These are phyloP conservation scores for Sebastes steindachneri DNA, from an alignment of 2,797 vertebrate genomes.

Conservation along the genomic window DNA sequence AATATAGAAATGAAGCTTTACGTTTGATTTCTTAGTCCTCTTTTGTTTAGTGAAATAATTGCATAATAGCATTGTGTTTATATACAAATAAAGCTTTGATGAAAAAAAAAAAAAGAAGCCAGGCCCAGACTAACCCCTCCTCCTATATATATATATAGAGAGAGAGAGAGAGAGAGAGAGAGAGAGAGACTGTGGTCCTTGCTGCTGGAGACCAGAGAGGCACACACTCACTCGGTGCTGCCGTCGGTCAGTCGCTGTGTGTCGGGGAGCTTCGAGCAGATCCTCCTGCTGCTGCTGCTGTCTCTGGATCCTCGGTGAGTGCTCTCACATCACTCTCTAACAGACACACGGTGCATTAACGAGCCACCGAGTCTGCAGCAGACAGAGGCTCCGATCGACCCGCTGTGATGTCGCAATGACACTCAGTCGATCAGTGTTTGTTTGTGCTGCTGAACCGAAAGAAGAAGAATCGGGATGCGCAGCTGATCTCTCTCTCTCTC, in stretches of 20 bases:
- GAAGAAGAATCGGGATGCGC: background rate
- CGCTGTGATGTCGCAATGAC: background rate
- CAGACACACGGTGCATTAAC: background rate
- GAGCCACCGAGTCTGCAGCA: background rate
- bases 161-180: background rate
- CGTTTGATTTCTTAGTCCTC: no score
- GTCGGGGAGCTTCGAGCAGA: no score
- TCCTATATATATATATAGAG: background rate
- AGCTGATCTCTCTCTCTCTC: background rate
- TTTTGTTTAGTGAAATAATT: no score
- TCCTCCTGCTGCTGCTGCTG: background rate
- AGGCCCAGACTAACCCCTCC: conserved; percentile 11
- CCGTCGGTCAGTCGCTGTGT: background rate
- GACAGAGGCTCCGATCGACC: no score
- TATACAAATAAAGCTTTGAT: background rate
- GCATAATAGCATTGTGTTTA: background rate
- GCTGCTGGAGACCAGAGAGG: background rate
- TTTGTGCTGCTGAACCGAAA: no score
- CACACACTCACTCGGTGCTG: background rate
- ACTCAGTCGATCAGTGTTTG: background rate
- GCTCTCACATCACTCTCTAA: no score
- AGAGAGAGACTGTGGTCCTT: background rate
- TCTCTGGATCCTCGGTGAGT: conserved; percentile 33
- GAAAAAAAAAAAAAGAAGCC: background rate
- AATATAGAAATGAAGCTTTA: no score